Evolutionary conservation across 2,888 invertebrate genomes (phyloP), one percentile per base, ranked within the genome.

Genomic region (Caenorhabditis sp.): DNA sequence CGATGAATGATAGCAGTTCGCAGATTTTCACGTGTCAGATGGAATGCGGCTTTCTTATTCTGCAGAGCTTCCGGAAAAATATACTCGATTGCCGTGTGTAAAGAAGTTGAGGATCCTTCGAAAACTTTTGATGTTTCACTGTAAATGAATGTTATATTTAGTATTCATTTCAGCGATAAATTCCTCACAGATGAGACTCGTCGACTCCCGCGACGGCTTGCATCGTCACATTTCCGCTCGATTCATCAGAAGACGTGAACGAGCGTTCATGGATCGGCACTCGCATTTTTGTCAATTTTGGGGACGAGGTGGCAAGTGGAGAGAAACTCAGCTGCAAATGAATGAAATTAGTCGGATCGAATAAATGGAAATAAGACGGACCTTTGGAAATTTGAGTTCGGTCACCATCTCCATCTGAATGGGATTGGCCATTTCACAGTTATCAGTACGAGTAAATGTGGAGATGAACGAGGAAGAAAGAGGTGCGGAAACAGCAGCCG

Each of bases 231-330:
- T 72, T 72, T 41, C 56, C 72, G 39, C 41, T 56, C 2, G 72
- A 72, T 3, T 63, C 61, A n/a, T 52, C 41, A 7, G 55, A 62
- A 20, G 72, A 62, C 6, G 55, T 24, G 39, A 46, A 56, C 2
- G 62, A 62, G 6, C 32, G 48, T 24, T 56, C 55, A 1, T 45
- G 53, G 17, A 9, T 61, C 1, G 55, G 45, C 1, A 4, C 24
- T 1, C 56, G 46, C 50, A 72, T 62, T 62, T 39, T 72, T 2
- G 62, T 62, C 17, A 62, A 37, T 20, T 56, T 72, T 13, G 72
- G 72, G 2, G 72, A 72, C 6, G 72, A 72, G 0, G 72, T 46
- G 11, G 72, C 55, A 0, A 62, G 9, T 27, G 72, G 72, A 17
- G 72, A 56, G n/a, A 72, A 72, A 9, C 15, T 26, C 1, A 15